These are phyloP conservation scores for Phoenicopterus ruber DNA, from an alignment of 2,113 vertebrate species.

Conservation along the genomic window DNA sequence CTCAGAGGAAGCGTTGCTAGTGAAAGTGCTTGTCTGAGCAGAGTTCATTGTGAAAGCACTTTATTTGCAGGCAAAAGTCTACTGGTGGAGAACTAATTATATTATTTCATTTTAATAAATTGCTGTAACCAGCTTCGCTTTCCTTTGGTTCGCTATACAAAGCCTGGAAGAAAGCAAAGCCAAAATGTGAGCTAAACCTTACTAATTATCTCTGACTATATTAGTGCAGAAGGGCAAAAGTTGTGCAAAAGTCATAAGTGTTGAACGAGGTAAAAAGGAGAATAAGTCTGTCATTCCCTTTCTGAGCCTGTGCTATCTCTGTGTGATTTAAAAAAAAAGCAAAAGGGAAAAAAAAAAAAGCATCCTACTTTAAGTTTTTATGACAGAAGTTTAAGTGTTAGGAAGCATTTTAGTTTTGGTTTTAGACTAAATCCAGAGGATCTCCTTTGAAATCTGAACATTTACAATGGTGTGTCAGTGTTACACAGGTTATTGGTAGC, in stretches of 20 bases:
- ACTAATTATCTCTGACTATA: background rate
- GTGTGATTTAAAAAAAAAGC: background rate
- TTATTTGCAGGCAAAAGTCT: background rate
- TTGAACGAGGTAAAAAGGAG: background rate
- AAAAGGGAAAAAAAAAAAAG: rapidly evolving
- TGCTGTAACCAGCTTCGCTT: too few species aligned
- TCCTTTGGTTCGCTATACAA: background rate
- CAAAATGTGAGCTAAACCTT: background rate
- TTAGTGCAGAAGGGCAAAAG: background rate
- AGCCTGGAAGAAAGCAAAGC: background rate
- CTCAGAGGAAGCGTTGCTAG: background rate
- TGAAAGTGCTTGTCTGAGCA: background rate
- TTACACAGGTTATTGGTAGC: background rate
- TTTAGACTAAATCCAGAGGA: background rate
- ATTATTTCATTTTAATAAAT: background rate
- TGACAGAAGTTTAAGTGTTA: background rate
- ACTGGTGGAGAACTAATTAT: background rate
- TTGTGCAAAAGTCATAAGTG: background rate
- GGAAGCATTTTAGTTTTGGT: background rate
- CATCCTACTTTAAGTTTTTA: background rate
- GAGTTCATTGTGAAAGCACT: background rate
- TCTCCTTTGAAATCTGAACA: background rate
- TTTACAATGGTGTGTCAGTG: background rate
- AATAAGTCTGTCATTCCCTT: background rate
- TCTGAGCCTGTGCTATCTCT: background rate